A percentile compares a stretch with the other conserved stretches of the same genome.
Conservation (phyloP, 1,140 invertebrate genomes). For the Meloidogyne hapla region DNA sequence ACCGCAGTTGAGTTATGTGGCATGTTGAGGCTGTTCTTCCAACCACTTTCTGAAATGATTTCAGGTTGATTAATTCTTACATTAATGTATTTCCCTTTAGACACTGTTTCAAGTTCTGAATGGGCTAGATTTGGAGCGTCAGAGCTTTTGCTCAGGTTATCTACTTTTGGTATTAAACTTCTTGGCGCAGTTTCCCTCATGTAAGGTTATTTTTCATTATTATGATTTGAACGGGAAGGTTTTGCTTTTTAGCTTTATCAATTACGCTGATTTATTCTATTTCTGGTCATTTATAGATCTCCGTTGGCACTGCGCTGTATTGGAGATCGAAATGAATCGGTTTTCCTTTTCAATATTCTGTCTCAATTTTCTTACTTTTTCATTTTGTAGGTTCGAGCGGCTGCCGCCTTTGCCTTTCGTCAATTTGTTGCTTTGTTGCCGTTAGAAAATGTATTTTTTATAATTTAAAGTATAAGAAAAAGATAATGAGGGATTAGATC, state of each 20-base stretch:
- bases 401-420: slow-evolving; percentile 55
- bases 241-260: slow-evolving; percentile 1
- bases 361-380: background rate
- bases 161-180: background rate
- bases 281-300: slow-evolving; percentile 33
- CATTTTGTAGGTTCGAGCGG: slow-evolving; percentile 33
- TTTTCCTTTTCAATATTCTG: slow-evolving; percentile 15
- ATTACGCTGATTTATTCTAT: background rate
- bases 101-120: slow-evolving; percentile 4
- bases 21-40: slow-evolving; percentile 43
- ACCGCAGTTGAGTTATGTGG: slow-evolving; percentile 40
- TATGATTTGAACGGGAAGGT: background rate
- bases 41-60: slow-evolving; percentile 4
- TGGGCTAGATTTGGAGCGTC: slow-evolving; percentile 40
- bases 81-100: background rate
- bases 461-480: too few relatives aligned
- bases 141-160: slow-evolving; percentile 41
- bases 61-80: slow-evolving; percentile 7
- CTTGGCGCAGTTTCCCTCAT: background rate
- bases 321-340: slow-evolving; percentile 41
- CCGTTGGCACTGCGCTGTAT: slow-evolving; percentile 50
- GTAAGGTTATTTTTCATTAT: background rate
- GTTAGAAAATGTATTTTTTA: slow-evolving; percentile 48
- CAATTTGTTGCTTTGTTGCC: slow-evolving; percentile 50
- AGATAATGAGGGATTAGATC: too few relatives aligned